Evolutionary conservation across 2,113 vertebrate species (phyloP).

Genomic region (Nematolebias whitei): DNA sequence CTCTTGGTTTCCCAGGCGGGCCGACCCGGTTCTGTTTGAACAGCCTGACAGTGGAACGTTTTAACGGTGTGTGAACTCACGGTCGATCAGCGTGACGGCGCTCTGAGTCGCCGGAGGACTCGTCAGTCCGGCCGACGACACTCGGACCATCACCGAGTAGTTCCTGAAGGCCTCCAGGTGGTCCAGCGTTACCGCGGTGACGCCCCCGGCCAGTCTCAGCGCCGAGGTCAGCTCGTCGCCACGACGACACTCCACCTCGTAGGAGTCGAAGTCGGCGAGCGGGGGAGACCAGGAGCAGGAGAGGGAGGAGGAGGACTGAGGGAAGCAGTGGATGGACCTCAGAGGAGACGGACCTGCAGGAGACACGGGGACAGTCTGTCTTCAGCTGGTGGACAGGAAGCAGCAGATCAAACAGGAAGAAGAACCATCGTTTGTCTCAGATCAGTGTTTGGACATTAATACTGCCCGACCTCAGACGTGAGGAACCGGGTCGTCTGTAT

Average conservation of each 20-base stretch:
- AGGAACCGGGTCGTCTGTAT: conserved; percentile 37
- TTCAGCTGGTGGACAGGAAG: too few relatives aligned
- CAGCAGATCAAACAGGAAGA: too few relatives aligned
- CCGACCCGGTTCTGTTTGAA: neutral
- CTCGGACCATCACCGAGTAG: conserved; percentile 50
- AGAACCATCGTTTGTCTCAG: too few relatives aligned
- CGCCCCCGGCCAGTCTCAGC: conserved; percentile 28
- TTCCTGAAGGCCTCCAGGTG: conserved; percentile 62
- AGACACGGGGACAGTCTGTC: neutral
- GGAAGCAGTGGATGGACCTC: conserved; percentile 88
- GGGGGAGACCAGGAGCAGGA: conserved; percentile 91
- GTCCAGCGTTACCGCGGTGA: conserved; percentile 63
- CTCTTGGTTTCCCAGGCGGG: neutral
- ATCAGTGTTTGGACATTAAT: too few relatives aligned
- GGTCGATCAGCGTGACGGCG: conserved; percentile 94
- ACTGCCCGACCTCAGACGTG: neutral
- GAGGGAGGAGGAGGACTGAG: conserved; percentile 89
- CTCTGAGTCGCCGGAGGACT: conserved; percentile 79
- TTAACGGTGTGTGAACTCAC: conserved; percentile 79
- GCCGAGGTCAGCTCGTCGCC: conserved; percentile 51
- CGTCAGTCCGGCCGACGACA: conserved; percentile 42
- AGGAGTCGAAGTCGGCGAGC: conserved; percentile 85
- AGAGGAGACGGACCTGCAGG: conserved; percentile 83
- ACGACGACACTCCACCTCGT: conserved; percentile 63
- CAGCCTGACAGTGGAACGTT: neutral